phyloP scores from a whole-genome alignment of 2,888 invertebrate genomes.

The Brassicogethes aeneus region DNA sequence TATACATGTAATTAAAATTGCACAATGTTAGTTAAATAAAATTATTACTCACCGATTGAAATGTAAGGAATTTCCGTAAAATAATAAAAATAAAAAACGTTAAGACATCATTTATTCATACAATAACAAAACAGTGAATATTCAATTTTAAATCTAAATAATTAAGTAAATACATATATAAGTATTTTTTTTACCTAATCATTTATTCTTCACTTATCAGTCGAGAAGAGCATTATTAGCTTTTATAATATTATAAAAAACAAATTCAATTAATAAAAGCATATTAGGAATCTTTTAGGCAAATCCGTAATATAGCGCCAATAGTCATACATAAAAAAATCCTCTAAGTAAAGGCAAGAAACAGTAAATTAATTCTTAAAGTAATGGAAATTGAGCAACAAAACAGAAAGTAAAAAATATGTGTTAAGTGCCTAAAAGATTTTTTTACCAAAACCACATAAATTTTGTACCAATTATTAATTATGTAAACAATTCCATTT shows the following conservation, averaged over 20 bases:
- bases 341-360: neutral
- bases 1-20: too few relatives aligned
- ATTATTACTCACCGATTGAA: neutral
- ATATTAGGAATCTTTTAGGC: too few relatives aligned
- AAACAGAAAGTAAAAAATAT: neutral
- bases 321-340: neutral
- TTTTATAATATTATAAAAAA: too few relatives aligned
- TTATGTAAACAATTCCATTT: neutral
- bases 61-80: neutral
- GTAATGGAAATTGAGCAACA: neutral
- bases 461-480: conserved; percentile 3
- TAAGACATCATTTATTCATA: neutral
- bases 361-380: too few relatives aligned
- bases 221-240: too few relatives aligned
- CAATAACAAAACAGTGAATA: neutral
- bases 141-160: neutral
- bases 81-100: neutral
- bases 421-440: neutral
- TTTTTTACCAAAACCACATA: conserved; percentile 1
- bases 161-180: neutral
- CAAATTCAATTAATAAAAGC: too few relatives aligned
- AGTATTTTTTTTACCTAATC: neutral
- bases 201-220: too few relatives aligned
- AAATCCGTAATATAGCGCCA: too few relatives aligned
- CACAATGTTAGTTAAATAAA: neutral